A percentile compares a stretch with the other conserved stretches of the same genome.
Conservation (phyloP, 2,797 vertebrate species). For the Pipistrellus pipistrellus region DNA sequence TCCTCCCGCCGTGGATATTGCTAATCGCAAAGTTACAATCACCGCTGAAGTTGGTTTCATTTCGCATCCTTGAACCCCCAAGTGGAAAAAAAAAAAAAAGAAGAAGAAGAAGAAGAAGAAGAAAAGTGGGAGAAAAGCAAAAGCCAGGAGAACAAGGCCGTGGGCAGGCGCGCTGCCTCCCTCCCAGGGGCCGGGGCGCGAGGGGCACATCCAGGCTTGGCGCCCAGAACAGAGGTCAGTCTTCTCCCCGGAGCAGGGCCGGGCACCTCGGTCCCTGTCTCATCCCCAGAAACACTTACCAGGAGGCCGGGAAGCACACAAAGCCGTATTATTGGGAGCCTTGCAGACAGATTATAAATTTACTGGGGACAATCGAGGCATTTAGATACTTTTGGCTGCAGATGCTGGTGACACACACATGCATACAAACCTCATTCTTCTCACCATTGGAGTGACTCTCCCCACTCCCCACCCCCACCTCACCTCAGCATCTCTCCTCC, state of each 20-base stretch:
- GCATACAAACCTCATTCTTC: slow-evolving; percentile 73
- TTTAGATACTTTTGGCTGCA: slow-evolving; percentile 75
- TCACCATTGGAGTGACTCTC: background rate
- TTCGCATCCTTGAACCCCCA: background rate
- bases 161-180: background rate
- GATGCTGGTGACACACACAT: slow-evolving; percentile 61
- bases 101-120: background rate
- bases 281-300: slow-evolving; percentile 71
- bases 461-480: background rate
- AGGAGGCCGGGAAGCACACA: slow-evolving; percentile 71
- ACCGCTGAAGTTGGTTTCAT: slow-evolving; percentile 60
- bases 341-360: slow-evolving; percentile 83
- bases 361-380: slow-evolving; percentile 80
- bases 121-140: slow-evolving; percentile 18
- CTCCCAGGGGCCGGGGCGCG: background rate
- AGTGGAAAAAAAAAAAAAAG: background rate
- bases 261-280: background rate
- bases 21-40: background rate
- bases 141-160: background rate
- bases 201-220: background rate
- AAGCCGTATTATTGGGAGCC: slow-evolving; percentile 74
- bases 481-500: slow-evolving; percentile 39
- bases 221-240: background rate
- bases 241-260: background rate
- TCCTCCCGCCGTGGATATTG: background rate